Conservation (phyloP, 2,797 vertebrate genomes). For the Cephalopachus bancanus region DNA sequence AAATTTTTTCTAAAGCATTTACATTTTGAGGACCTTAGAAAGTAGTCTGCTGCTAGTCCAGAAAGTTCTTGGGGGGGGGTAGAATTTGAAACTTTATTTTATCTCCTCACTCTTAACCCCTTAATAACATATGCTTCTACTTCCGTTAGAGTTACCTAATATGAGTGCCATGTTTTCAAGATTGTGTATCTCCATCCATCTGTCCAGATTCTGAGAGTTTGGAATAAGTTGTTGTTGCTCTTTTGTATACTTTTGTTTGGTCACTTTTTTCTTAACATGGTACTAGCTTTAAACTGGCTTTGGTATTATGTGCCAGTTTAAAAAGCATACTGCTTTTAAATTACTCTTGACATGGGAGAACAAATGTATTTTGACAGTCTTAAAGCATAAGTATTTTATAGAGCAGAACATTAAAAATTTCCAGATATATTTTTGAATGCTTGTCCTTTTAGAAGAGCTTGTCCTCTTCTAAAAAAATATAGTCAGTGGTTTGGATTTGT, state of each 20-base stretch:
- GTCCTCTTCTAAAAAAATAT: not conserved
- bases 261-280: not conserved
- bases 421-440: not conserved
- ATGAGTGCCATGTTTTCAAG: not conserved
- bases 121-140: not conserved
- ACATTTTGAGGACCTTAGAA: slow-evolving; percentile 25
- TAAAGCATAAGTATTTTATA: slow-evolving; percentile 42
- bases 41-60: not conserved
- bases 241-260: not conserved
- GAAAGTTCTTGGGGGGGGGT: slow-evolving; percentile 30
- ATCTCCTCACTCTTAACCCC: not conserved
- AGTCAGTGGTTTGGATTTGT: not conserved
- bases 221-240: not conserved
- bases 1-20: not conserved
- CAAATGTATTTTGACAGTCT: not conserved
- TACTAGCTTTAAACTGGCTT: not conserved
- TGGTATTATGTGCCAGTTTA: not conserved
- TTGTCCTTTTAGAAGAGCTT: too few relatives aligned
- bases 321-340: slow-evolving; percentile 11
- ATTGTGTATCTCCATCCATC: not conserved
- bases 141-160: not conserved
- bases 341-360: not conserved
- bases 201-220: not conserved
- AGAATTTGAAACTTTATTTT: not conserved
- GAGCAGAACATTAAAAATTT: slow-evolving; percentile 44